Evolutionary conservation across 2,888 invertebrate genomes (phyloP).

Genomic region (Coleophora flavipennella): DNA sequence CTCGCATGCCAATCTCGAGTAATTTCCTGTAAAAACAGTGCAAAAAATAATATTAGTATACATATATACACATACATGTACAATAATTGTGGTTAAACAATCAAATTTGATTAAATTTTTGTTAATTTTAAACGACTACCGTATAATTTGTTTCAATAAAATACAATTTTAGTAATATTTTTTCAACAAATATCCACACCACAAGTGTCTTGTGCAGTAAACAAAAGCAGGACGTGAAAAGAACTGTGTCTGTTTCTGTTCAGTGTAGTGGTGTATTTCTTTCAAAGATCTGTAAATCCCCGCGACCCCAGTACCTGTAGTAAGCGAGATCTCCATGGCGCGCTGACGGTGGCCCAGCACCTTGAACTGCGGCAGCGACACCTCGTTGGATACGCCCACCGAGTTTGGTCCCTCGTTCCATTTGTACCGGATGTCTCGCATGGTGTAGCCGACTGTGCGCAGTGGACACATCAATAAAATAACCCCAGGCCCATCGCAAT

Average conservation of each 20-base stretch:
- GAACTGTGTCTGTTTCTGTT: constrained; percentile 63
- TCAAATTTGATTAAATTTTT: no score
- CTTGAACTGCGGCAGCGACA: constrained; percentile 98
- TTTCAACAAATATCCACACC: constrained; percentile 31
- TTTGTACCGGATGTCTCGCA: constrained; percentile 97
- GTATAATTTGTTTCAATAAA: no score
- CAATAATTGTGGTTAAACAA: no score
- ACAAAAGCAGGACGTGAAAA: constrained; percentile 71
- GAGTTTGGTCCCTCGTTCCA: constrained; percentile 97
- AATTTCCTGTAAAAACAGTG: constrained; percentile 83
- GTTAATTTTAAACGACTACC: no score
- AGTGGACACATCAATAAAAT: constrained; percentile 67
- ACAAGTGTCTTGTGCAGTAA: constrained; percentile 64
- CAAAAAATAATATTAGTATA: background rate
- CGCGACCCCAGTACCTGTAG: constrained; percentile 84
- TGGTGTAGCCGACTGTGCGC: constrained; percentile 95
- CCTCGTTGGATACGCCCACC: constrained; percentile 95
- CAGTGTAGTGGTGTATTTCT: constrained; percentile 48
- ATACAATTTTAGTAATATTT: no score
- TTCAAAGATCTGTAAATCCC: constrained; percentile 20
- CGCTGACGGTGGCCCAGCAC: constrained; percentile 97
- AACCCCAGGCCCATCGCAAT: constrained; percentile 71
- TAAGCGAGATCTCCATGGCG: constrained; percentile 96
- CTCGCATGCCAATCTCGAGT: constrained; percentile 95
- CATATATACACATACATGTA: background rate